phyloP scores from a whole-genome alignment of 2,113 vertebrate genomes.

The Amphiprion percula region DNA sequence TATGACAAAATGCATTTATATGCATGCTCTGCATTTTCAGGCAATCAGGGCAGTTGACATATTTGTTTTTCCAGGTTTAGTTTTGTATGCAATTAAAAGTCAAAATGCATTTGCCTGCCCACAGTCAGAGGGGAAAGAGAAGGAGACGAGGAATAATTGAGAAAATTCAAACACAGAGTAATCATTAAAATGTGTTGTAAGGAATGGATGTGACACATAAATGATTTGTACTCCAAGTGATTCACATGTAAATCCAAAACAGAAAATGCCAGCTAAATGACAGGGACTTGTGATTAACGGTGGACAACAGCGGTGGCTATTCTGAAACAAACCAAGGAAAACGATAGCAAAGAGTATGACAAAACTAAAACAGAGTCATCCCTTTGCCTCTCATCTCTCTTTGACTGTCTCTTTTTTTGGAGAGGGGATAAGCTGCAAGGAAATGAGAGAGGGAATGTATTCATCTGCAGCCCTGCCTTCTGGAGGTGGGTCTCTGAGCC shows the following conservation, averaged over 20 bases:
- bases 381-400: conserved; percentile 60
- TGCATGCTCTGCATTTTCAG: conserved; percentile 62
- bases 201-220: conserved; percentile 64
- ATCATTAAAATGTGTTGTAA: conserved; percentile 75
- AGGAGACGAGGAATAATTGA: conserved; percentile 66
- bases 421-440: conserved; percentile 56
- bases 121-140: conserved; percentile 36
- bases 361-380: conserved; percentile 63
- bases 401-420: conserved; percentile 37
- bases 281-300: conserved; percentile 52
- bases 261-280: conserved; percentile 57
- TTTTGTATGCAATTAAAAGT: conserved; percentile 80
- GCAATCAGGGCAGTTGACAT: conserved; percentile 61
- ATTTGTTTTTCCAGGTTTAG: conserved; percentile 47
- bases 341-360: conserved; percentile 45
- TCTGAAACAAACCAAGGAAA: conserved; percentile 50
- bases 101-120: conserved; percentile 71
- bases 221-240: conserved; percentile 66
- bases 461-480: conserved; percentile 61
- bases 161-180: conserved; percentile 71
- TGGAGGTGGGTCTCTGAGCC: conserved; percentile 67
- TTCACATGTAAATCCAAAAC: conserved; percentile 67
- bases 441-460: conserved; percentile 49
- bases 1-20: conserved; percentile 68
- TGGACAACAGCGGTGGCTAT: conserved; percentile 51